Conservation (phyloP, 2,113 vertebrate genomes). For the Gavialis gangeticus region DNA sequence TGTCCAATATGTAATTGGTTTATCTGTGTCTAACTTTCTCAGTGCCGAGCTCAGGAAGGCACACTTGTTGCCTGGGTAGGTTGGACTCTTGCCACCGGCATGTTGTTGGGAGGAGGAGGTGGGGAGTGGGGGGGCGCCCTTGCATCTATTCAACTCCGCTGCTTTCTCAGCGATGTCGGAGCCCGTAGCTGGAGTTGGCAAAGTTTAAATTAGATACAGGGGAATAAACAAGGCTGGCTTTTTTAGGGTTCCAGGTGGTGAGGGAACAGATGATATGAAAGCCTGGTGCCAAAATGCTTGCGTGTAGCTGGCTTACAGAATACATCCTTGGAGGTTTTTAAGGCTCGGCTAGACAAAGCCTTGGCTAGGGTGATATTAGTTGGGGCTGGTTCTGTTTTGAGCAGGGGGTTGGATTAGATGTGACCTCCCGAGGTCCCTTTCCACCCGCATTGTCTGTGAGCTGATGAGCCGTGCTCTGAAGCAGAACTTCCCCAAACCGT, state of each 20-base stretch:
- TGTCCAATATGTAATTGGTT: neutral
- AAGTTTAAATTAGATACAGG: neutral
- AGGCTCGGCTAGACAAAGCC: too few relatives aligned
- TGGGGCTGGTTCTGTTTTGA: too few relatives aligned
- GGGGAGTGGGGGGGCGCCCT: neutral
- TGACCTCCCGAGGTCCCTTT: too few relatives aligned
- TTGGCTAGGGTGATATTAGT: too few relatives aligned
- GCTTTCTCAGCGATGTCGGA: neutral
- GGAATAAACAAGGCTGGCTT: neutral
- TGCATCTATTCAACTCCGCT: neutral
- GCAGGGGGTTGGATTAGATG: too few relatives aligned
- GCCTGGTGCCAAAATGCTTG: neutral
- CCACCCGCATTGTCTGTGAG: too few relatives aligned
- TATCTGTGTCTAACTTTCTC: too few relatives aligned
- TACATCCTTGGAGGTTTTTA: too few relatives aligned
- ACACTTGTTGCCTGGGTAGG: accelerated
- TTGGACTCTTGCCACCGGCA: neutral
- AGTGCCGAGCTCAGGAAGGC: accelerated
- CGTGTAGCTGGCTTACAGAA: neutral
- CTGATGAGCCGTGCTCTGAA: neutral
- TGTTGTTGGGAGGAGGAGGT: neutral
- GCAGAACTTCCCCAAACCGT: neutral
- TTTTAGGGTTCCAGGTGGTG: too few relatives aligned
- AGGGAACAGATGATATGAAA: neutral
- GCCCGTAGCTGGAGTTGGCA: neutral